Evolutionary conservation across 2,888 invertebrate genomes (phyloP).

Genomic region (Cephus rjabovi): DNA sequence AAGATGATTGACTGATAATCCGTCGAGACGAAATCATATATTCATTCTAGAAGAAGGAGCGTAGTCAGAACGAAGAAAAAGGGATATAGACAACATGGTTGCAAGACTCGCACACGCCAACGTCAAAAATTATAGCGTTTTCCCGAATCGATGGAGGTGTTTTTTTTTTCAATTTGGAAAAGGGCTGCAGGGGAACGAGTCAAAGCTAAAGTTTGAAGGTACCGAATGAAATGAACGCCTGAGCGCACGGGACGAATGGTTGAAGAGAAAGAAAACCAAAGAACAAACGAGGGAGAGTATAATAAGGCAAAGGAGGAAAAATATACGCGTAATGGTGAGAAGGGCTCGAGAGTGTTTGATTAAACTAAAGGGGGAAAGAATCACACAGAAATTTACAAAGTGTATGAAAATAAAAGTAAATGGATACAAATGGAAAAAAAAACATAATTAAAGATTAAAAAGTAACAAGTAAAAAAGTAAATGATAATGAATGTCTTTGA

Average conservation of each 20-base stretch:
- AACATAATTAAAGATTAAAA: slow-evolving; percentile 38
- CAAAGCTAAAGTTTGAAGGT: not conserved
- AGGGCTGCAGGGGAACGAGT: not conserved
- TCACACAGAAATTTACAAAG: slow-evolving; percentile 32
- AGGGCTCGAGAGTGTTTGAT: not conserved
- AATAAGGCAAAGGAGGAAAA: not conserved
- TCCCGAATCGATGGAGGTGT: too few relatives aligned
- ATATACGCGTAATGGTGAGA: not conserved
- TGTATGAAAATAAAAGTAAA: slow-evolving; percentile 17
- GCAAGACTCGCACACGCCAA: not conserved
- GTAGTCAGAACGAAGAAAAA: slow-evolving; percentile 7
- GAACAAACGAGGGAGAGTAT: not conserved
- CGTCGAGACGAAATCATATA: not conserved
- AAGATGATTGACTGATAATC: too few relatives aligned
- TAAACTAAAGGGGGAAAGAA: slow-evolving; percentile 9
- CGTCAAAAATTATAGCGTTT: too few relatives aligned
- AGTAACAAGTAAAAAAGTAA: slow-evolving; percentile 36
- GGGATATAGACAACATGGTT: not conserved
- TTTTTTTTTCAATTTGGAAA: too few relatives aligned
- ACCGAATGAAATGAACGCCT: not conserved
- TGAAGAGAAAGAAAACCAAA: not conserved
- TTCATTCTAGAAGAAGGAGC: not conserved
- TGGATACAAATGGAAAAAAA: slow-evolving; percentile 17
- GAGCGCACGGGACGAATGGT: not conserved
- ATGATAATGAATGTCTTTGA: slow-evolving; percentile 43